These are phyloP conservation scores for Chrysina gloriosa DNA, from an alignment of 2,888 invertebrate genomes.

Conservation along the genomic window DNA sequence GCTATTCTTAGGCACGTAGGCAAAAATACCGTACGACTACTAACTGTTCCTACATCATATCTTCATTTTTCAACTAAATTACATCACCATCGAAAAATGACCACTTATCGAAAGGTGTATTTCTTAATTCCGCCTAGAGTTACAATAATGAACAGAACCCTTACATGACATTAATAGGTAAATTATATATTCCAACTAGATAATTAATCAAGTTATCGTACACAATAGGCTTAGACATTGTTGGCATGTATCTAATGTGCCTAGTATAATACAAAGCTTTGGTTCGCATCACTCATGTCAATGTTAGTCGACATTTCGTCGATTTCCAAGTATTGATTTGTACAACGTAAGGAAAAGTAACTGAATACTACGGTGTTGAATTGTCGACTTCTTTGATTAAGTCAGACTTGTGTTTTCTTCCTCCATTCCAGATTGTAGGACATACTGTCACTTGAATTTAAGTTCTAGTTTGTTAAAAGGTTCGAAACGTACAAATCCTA, in stretches of 20 bases:
- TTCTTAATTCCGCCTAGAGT: conserved; percentile 10
- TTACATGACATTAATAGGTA: conserved; percentile 30
- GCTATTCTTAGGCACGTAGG: too few species aligned
- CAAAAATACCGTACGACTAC: too few species aligned
- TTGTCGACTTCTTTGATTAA: too few species aligned
- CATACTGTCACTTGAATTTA: too few species aligned
- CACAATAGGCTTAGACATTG: conserved; percentile 20
- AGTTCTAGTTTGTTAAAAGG: too few species aligned
- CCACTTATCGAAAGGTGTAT: conserved; percentile 4
- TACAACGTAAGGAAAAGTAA: background rate
- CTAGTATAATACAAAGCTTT: conserved; percentile 2
- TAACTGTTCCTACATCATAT: too few species aligned
- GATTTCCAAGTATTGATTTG: conserved; percentile 18
- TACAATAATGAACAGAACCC: conserved; percentile 4
- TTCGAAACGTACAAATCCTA: too few species aligned
- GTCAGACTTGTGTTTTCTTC: too few species aligned
- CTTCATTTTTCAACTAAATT: conserved; percentile 17
- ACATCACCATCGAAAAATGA: background rate
- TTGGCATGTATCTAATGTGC: conserved; percentile 1
- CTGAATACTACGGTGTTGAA: too few species aligned
- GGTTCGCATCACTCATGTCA: conserved; percentile 10
- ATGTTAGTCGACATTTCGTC: conserved; percentile 9
- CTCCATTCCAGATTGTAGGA: too few species aligned
- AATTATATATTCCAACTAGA: background rate
- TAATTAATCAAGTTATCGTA: conserved; percentile 31